Base-by-base conservation (phyloP, 2,888 invertebrate species). In the Macrophya annulata region DNA sequence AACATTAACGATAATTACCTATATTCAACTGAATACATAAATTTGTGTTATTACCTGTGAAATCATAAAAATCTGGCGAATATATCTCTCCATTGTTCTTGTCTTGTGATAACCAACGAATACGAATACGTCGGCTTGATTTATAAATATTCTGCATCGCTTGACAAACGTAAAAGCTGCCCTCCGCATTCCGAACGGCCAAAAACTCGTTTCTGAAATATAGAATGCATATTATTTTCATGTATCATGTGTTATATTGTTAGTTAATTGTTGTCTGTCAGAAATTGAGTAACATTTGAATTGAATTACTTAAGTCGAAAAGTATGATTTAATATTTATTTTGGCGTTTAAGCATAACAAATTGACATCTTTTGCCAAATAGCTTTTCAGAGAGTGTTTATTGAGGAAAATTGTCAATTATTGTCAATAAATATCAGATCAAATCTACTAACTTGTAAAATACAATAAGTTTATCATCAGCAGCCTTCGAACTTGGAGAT, bases 91-190 rank as follows among this genome's bases (percentile, higher is more conserved):
- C 96, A 12, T 95, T 94, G 43, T 94, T 94, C 93, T 96, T 96
- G 89, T 97, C 96, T 92, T 97, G 97, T 0, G 97, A 97, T 83
- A 98, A 94, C 98, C 98, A 98, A 91, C 98, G 96, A 90, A 98
- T 98, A 91, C 97, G 97, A 92, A 98, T 98, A 93, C 96, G 96
- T 86, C 96, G 96, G 51, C 98, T 97, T 79, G 96, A 96, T 91
- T 97, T 97, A 94, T 97, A 98, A 86, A 98, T 97, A 93, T 98
- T 98, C 94, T 98, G 98, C 94, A 97, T 96, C 0, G 98, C 96
- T 93, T 98, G 98, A 93, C 98, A 98, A 86, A 98, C 96, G 93
- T 97, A 98, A 94, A 97, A 97, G 87, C 97, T 96, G 88, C 98
- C 98, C 92, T 98, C 98, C 0, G 97, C 97, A 93, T 98, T 98